phyloP scores from a whole-genome alignment of 2,113 vertebrate genomes.

The Alligator mississippiensis region DNA sequence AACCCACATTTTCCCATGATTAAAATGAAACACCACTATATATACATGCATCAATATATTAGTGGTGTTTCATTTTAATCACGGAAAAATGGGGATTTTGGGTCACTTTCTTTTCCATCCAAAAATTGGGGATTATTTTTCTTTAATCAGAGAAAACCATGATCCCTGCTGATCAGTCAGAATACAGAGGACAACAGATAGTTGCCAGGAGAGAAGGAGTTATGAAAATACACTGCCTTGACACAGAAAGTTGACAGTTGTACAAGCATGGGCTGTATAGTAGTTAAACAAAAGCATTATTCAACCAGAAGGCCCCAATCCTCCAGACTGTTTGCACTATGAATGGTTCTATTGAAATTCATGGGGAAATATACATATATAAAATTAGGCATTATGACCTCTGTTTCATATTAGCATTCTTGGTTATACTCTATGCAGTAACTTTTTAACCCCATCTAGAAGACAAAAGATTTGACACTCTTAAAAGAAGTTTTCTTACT shows the following conservation, averaged over 20 bases:
- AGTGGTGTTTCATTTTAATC: too few relatives aligned
- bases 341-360: neutral
- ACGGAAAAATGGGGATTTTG: too few relatives aligned
- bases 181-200: constrained; percentile 15
- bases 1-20: too few relatives aligned
- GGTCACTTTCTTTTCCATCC: too few relatives aligned
- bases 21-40: too few relatives aligned
- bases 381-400: neutral
- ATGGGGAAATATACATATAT: neutral
- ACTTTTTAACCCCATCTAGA: neutral
- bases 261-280: neutral
- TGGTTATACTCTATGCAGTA: neutral
- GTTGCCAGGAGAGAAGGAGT: neutral
- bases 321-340: fast-evolving
- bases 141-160: too few relatives aligned
- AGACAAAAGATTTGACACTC: neutral
- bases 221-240: neutral
- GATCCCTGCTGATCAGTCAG: neutral
- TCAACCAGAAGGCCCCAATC: neutral
- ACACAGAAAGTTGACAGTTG: neutral
- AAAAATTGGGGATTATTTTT: too few relatives aligned
- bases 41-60: too few relatives aligned
- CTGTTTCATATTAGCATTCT: neutral
- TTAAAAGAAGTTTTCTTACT: neutral
- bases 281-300: neutral